A percentile compares a stretch with the other conserved stretches of the same genome.
Evolutionary conservation across 2,888 invertebrate species (phyloP).

Genomic region (Furcula furcula): DNA sequence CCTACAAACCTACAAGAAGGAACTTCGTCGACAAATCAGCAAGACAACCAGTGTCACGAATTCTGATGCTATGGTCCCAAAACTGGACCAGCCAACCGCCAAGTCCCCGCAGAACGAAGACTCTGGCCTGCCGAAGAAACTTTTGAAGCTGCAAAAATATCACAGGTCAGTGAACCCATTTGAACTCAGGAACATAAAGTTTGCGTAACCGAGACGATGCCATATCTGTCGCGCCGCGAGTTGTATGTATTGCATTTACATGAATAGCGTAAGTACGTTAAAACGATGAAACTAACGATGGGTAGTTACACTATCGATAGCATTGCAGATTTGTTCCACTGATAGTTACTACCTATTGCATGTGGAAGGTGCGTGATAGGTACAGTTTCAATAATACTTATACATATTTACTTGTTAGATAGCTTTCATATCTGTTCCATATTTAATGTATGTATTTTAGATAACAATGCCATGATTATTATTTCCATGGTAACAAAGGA

Average conservation of each 20-base stretch:
- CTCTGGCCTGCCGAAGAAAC: slow-evolving; percentile 62
- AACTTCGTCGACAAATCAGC: slow-evolving; percentile 78
- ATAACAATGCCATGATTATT: too few species aligned
- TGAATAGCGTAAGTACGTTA: slow-evolving; percentile 14
- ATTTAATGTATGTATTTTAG: too few species aligned
- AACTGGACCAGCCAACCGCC: slow-evolving; percentile 62
- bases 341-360: slow-evolving; percentile 20
- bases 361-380: slow-evolving; percentile 17
- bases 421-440: too few species aligned
- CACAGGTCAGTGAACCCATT: slow-evolving; percentile 79
- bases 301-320: slow-evolving; percentile 1
- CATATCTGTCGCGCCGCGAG: too few species aligned
- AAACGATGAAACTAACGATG: slow-evolving; percentile 18
- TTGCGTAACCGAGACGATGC: slow-evolving; percentile 54
- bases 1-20: slow-evolving; percentile 66
- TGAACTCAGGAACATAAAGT: slow-evolving; percentile 41
- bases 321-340: slow-evolving; percentile 14
- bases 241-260: slow-evolving; percentile 16
- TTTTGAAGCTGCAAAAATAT: slow-evolving; percentile 79
- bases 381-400: slow-evolving; percentile 8
- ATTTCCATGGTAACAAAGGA: slow-evolving; percentile 2
- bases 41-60: slow-evolving; percentile 83
- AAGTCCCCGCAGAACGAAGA: slow-evolving; percentile 62
- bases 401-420: slow-evolving; percentile 2
- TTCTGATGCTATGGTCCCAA: slow-evolving; percentile 81